Evolutionary conservation across 2,888 invertebrate species (phyloP).

Genomic region (Pandemis cinnamomeana): DNA sequence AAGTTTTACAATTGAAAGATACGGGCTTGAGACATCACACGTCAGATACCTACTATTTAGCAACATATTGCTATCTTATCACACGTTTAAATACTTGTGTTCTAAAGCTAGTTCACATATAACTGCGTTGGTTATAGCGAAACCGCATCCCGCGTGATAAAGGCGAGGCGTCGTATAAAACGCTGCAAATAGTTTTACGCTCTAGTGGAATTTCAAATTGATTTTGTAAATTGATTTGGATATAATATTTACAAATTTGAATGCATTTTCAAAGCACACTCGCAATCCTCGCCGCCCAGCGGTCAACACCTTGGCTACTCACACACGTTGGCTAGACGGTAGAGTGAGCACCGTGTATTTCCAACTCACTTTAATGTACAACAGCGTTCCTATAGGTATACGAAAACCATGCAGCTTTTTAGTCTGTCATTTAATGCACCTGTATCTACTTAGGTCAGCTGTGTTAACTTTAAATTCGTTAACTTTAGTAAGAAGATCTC

Average conservation of each 20-base stretch:
- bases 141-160: constrained; percentile 7
- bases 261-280: neutral
- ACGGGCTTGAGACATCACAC: neutral
- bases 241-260: neutral
- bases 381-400: no score
- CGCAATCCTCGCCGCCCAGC: no score
- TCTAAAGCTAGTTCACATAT: neutral
- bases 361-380: no score
- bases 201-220: neutral
- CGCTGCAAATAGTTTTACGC: neutral
- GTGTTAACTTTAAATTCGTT: neutral
- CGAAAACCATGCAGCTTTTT: no score
- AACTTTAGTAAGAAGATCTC: neutral
- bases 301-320: no score
- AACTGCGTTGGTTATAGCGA: neutral
- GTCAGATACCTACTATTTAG: neutral
- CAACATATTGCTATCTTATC: constrained; percentile 5
- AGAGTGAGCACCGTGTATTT: no score
- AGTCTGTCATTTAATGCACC: no score
- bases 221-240: neutral
- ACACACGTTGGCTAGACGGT: no score
- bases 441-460: neutral
- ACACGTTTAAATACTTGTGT: neutral
- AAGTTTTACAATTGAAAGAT: neutral
- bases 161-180: neutral